phyloP scores from a whole-genome alignment of 2,797 vertebrate species.

The Glossophaga mutica region DNA sequence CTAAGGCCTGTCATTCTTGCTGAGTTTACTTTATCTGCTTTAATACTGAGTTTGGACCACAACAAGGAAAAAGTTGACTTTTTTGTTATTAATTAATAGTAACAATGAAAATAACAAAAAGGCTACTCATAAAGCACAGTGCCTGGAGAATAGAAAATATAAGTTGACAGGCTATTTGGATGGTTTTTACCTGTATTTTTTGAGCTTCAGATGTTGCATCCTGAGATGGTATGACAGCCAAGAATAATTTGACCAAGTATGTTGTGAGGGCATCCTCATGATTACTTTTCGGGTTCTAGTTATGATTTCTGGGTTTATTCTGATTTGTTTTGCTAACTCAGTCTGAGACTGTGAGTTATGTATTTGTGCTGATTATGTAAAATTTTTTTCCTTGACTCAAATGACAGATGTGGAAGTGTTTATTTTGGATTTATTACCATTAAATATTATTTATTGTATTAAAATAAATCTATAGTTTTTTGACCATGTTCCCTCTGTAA shows the following conservation, averaged over 20 bases:
- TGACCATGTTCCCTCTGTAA: neutral
- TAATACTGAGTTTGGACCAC: neutral
- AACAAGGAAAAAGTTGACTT: neutral
- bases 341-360: neutral
- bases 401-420: neutral
- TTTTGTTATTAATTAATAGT: neutral
- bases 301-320: neutral
- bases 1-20: neutral
- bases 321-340: neutral
- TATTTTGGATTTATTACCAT: neutral
- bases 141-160: neutral
- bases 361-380: neutral
- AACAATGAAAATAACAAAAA: neutral
- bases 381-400: neutral
- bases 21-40: neutral
- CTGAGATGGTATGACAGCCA: neutral
- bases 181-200: neutral
- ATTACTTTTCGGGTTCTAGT: neutral
- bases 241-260: neutral
- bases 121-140: neutral
- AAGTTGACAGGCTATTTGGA: neutral
- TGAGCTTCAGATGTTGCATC: neutral
- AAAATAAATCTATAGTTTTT: neutral
- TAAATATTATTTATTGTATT: neutral
- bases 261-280: neutral